Conservation (phyloP, 1,140 invertebrate species). For the Elysia chlorotica region DNA sequence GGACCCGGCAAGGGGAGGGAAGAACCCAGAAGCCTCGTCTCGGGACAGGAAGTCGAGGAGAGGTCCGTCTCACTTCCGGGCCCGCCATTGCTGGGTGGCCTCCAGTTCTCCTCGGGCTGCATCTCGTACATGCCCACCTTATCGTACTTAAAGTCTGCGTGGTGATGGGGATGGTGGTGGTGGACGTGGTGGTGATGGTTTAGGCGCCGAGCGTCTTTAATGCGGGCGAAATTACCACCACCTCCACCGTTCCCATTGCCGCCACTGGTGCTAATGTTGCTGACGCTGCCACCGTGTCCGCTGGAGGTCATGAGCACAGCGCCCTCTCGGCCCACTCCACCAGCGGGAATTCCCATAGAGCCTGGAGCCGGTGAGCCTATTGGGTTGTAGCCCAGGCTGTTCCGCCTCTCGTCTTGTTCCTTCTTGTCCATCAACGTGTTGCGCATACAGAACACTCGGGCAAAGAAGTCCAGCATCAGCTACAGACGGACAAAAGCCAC, state of each 20-base stretch:
- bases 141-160: slow-evolving; percentile 38
- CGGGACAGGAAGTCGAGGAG: too few relatives aligned
- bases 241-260: not conserved
- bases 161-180: slow-evolving; percentile 27
- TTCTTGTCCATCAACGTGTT: slow-evolving; percentile 39
- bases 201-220: too few relatives aligned
- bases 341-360: too few relatives aligned
- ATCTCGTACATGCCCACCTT: slow-evolving; percentile 38
- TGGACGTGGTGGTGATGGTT: slow-evolving; percentile 4
- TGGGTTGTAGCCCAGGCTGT: not conserved
- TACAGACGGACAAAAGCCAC: too few relatives aligned
- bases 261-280: not conserved
- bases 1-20: slow-evolving; percentile 10
- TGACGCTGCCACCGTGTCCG: slow-evolving; percentile 1
- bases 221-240: too few relatives aligned
- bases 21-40: too few relatives aligned
- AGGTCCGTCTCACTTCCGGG: slow-evolving; percentile 14
- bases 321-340: slow-evolving; percentile 56
- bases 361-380: too few relatives aligned
- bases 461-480: slow-evolving; percentile 56
- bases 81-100: not conserved
- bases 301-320: slow-evolving; percentile 37
- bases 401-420: slow-evolving; percentile 1
- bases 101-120: slow-evolving; percentile 40
- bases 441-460: slow-evolving; percentile 55